These are phyloP conservation scores for Carcina quercana DNA, from an alignment of 2,888 invertebrate genomes.

Conservation along the genomic window DNA sequence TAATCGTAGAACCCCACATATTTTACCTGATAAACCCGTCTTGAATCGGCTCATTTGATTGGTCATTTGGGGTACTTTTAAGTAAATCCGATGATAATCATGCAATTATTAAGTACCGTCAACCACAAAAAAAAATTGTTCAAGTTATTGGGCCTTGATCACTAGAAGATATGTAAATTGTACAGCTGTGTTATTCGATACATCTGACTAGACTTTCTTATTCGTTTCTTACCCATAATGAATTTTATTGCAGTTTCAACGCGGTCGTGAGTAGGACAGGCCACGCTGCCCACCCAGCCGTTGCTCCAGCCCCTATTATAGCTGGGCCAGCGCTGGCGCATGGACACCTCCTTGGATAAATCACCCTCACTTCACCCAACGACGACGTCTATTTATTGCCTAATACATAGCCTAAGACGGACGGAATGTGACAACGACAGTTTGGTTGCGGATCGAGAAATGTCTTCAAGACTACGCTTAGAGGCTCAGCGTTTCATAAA, in stretches of 20 bases:
- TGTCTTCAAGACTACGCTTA: constrained; percentile 18
- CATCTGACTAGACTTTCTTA: too few species aligned
- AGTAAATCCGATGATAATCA: too few species aligned
- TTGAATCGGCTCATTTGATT: too few species aligned
- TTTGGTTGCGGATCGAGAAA: constrained; percentile 28
- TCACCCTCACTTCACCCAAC: constrained; percentile 16
- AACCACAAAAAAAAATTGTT: too few species aligned
- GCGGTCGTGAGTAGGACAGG: constrained; percentile 74
- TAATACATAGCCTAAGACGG: constrained; percentile 52
- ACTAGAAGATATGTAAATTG: too few species aligned
- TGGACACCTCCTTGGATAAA: constrained; percentile 50
- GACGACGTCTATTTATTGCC: constrained; percentile 53
- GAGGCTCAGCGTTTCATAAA: constrained; percentile 58
- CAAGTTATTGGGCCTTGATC: too few species aligned
- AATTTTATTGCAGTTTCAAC: constrained; percentile 68
- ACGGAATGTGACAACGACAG: constrained; percentile 48
- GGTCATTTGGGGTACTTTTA: too few species aligned
- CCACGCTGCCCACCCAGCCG: constrained; percentile 70
- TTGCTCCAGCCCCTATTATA: constrained; percentile 34
- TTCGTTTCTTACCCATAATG: too few species aligned
- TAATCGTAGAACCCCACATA: too few species aligned
- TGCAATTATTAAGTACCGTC: too few species aligned
- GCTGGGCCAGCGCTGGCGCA: constrained; percentile 52
- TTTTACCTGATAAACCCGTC: too few species aligned
- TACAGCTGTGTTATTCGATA: too few species aligned